Evolutionary conservation across 2,888 invertebrate species (phyloP), one percentile per base, ranked within the genome.

Genomic region (Pharmacophagus antenor): DNA sequence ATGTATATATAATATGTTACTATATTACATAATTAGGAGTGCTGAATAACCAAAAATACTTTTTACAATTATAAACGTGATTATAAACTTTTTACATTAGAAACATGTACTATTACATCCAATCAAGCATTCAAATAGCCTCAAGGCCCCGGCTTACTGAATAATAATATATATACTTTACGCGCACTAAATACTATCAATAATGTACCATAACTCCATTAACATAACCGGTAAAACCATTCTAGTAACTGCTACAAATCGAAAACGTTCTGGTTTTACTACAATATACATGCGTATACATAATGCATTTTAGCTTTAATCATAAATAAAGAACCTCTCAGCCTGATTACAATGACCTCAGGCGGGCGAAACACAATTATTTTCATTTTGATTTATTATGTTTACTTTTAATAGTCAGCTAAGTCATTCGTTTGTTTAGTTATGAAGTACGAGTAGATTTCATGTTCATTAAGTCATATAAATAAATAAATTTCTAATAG

Each of bases 281-380:
- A 47, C 10, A 59, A 58, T 52, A 54, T 63, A 62, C 63, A 62
- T 61, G 65, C 57, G 61, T 63, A 64, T 61, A 62, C 63, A 66
- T 69, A 68, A 68, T 70, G 70, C 66, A 71, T 69, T 74, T 72
- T 72, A 74, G 75, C 73, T 73, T 71, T 62, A 69, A 75, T 70
- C 73, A 72, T 76, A 80, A 78, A 80, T 78, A 78, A 77, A 82
- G 76, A 79, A 73, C 66, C 70, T 71, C 74, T 64, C 66, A 64
- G 75, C 71, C 76, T 85, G 86, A 87, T 87, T 86, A 86, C 80
- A 82, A 79, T 84, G 81, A 84, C 86, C 85, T 70, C 78, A 65
- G 86, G 88, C 88, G 74, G 83, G 84, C 85, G 84, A 85, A 84
- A 85, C 80, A 83, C 77, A 74, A 70, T 71, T 71, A 70, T 70